These are phyloP conservation scores for Micronycteris hirsuta DNA, from an alignment of 2,113 vertebrate genomes.

Conservation along the genomic window DNA sequence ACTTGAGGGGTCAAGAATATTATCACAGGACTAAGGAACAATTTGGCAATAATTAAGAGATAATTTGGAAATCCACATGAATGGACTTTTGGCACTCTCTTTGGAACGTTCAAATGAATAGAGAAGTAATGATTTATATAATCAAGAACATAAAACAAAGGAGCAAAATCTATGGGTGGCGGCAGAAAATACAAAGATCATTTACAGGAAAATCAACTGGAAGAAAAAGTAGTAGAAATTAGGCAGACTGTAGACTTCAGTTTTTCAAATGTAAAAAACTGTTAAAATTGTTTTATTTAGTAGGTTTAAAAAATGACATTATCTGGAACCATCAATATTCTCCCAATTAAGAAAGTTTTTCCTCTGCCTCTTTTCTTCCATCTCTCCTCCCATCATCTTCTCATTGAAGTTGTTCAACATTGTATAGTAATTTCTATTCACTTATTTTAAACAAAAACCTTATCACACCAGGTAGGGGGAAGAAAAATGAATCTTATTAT, in stretches of 20 bases:
- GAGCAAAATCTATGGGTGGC: background rate
- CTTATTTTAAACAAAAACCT: conserved; percentile 44
- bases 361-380: background rate
- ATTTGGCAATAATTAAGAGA: background rate
- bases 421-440: background rate
- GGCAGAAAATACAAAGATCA: background rate
- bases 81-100: background rate
- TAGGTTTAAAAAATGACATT: background rate
- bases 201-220: background rate
- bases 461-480: background rate
- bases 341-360: background rate
- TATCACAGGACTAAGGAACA: background rate
- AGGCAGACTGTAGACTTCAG: background rate
- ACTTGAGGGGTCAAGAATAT: background rate
- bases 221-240: background rate
- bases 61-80: background rate
- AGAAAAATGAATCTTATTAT: conserved; percentile 43
- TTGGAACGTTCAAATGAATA: background rate
- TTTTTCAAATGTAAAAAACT: background rate
- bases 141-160: background rate
- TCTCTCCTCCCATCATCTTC: background rate
- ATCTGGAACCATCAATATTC: background rate
- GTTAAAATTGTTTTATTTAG: background rate
- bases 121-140: background rate
- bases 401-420: background rate